Conservation (phyloP, 2,888 invertebrate genomes). For the Scaptomyza polygonia region DNA sequence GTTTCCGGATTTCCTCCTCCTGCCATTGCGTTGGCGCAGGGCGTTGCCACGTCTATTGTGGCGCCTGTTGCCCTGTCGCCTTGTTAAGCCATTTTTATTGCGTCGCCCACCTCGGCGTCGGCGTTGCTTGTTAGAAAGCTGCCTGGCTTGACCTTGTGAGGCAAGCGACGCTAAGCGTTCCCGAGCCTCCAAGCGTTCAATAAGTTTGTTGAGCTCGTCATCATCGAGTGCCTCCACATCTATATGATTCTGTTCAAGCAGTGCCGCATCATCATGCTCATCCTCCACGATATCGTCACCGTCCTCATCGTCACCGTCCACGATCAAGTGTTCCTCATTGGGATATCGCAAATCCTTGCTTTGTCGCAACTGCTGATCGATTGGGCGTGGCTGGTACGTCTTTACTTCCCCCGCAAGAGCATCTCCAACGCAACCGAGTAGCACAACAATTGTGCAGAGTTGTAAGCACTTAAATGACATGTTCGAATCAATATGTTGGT, state of each 20-base stretch:
- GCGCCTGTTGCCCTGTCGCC: slow-evolving; percentile 3
- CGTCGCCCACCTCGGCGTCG: slow-evolving; percentile 10
- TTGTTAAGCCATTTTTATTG: slow-evolving; percentile 12
- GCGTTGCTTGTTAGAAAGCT: neutral
- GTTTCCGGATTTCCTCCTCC: neutral
- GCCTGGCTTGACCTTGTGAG: neutral
- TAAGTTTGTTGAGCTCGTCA: slow-evolving; percentile 16
- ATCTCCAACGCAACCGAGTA: slow-evolving; percentile 39
- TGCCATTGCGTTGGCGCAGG: slow-evolving; percentile 1
- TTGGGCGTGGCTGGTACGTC: slow-evolving; percentile 36
- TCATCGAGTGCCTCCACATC: slow-evolving; percentile 6
- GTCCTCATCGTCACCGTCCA: slow-evolving; percentile 51
- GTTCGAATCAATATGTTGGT: slow-evolving; percentile 49
- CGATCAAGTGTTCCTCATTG: slow-evolving; percentile 1
- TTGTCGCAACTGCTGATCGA: slow-evolving; percentile 6
- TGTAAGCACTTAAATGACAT: slow-evolving; percentile 60
- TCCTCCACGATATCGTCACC: slow-evolving; percentile 45
- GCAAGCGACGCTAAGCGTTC: slow-evolving; percentile 13
- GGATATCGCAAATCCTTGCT: slow-evolving; percentile 35
- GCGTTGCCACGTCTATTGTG: slow-evolving; percentile 13
- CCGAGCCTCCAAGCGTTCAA: slow-evolving; percentile 13
- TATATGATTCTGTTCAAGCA: slow-evolving; percentile 1
- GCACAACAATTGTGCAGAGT: slow-evolving; percentile 48
- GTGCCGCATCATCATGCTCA: slow-evolving; percentile 14
- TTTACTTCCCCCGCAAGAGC: slow-evolving; percentile 27